Evolutionary conservation across 2,113 vertebrate species (phyloP), one percentile per base, ranked within the genome.

Genomic region (Eidolon helvum): DNA sequence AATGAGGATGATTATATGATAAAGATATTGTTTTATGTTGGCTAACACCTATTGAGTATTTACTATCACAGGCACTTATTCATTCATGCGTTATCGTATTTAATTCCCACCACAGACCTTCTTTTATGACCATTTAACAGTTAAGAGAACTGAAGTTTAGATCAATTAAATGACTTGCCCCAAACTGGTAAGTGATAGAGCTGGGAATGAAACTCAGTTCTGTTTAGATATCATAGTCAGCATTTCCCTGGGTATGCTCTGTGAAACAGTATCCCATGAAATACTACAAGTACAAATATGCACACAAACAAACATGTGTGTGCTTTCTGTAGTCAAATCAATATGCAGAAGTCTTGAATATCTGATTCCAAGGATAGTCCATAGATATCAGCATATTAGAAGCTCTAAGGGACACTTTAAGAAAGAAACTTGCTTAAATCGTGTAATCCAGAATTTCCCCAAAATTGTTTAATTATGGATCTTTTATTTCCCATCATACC

Each of bases 21-120:
- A 85, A 88, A 86, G 22, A 50, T 75, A 26, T 26, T 72, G 4
- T 83, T 95, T 92, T 92, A 92, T 87, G 12, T 43, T 91, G 80
- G 18, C 63, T 87, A 94, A 94, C 26, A 61, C 53, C 2, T 87
- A 45, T 3, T 87, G 24, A 92, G 12, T 92, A 79, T 78, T 78
- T 86, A 65, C 59, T 82, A 24, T 78, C 19, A 9, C 48, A 96
- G 53, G 35, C 30, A 93, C 5, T 92, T 38, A 79, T 55, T 91
- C 55, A 72, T 77, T 92, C 26, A 85, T 66, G 2, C 5, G 48
- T 90, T 87, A 72, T 45, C 10, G 90, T 78, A 94, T 53, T 91
- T 95, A 71, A 77, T 78, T 72, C 61, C 94, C 18, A 78, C 16
- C 35, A 78, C 45, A 87, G 78, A 90, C 66, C 22, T 87, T 92